Conservation (phyloP, 1,140 invertebrate species). For the Zaprionus tsacasi region DNA sequence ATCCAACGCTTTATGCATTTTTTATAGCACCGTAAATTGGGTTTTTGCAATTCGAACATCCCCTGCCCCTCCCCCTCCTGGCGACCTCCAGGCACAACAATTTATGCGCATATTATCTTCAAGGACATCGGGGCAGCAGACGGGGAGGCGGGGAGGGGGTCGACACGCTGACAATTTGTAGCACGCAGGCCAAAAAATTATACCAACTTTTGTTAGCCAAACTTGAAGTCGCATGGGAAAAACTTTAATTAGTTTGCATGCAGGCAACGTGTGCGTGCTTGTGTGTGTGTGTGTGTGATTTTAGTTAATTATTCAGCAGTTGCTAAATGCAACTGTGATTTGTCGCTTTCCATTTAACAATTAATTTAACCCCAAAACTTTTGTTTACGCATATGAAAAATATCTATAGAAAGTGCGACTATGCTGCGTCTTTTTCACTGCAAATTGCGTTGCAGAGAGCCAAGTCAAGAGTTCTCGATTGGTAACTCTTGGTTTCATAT, state of each 20-base stretch:
- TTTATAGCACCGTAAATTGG: constrained; percentile 25
- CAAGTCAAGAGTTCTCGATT: constrained; percentile 1
- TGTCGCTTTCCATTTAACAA: not conserved
- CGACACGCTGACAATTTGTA: constrained; percentile 28
- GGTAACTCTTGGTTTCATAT: constrained; percentile 19
- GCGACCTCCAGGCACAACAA: constrained; percentile 6
- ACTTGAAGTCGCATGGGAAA: not conserved
- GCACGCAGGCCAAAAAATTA: constrained; percentile 22
- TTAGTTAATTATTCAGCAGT: constrained; percentile 2
- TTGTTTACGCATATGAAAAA: not conserved
- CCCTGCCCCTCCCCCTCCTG: not conserved
- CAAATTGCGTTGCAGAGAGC: not conserved
- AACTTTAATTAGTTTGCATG: constrained; percentile 9
- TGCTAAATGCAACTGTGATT: not conserved
- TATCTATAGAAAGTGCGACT: not conserved
- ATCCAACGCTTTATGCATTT: constrained; percentile 21
- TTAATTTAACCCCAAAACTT: not conserved
- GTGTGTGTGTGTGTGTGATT: not conserved
- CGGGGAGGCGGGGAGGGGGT: not conserved
- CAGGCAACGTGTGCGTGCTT: not conserved
- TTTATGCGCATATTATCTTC: constrained; percentile 57
- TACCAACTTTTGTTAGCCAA: constrained; percentile 3
- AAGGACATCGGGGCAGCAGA: constrained; percentile 31
- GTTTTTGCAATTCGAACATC: constrained; percentile 27
- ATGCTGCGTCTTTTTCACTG: not conserved